Evolutionary conservation across 1,140 invertebrate species (phyloP), one percentile per base, ranked within the genome.

Genomic region (Xylocopa sonorina): DNA sequence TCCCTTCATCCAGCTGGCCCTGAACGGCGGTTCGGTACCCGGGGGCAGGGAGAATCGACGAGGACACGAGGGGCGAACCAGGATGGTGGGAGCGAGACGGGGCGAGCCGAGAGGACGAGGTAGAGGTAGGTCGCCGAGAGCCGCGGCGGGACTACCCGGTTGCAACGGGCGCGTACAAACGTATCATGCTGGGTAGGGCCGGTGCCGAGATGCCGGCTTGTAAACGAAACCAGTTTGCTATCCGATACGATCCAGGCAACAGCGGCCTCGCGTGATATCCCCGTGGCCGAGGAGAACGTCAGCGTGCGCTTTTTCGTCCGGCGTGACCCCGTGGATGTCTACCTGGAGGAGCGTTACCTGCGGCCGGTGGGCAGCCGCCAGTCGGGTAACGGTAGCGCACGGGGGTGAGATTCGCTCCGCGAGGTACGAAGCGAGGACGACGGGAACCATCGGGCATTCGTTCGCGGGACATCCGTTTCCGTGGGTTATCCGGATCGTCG

Each of bases 151-250:
- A 87, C 87, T 85, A 81, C 88, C 83, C 80, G 87, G 82, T 88
- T 84, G 78, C 89, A 86, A 83, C 86, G 84, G 87, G 84, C 88
- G 76, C 88, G 89, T 88, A 91, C 91, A 92, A 92, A 91, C 91
- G 92, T 92, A 92, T 92, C 92, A 93, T 92, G 91, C 89, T 87
- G 92, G 92, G 90, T 91, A 92, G 91, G 91, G 90, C 91, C 88
- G 92, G 90, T 88, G 89, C 89, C 86, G 91, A 91, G 91, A 92
- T 92, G 91, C 90, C 91, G 92, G 87, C 89, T 92, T 92, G 92
- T 92, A 92, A 93, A 82, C 89, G 91, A 92, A 93, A 92, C 92
- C 92, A 93, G 92, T 93, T 92, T 92, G 92, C 92, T 91, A 93
- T 93, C 88, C 92, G 92, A 93, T 93, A 91, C 92, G 91, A 92